phyloP scores from a whole-genome alignment of 2,888 invertebrate species.

The Philhelius pedissequus region DNA sequence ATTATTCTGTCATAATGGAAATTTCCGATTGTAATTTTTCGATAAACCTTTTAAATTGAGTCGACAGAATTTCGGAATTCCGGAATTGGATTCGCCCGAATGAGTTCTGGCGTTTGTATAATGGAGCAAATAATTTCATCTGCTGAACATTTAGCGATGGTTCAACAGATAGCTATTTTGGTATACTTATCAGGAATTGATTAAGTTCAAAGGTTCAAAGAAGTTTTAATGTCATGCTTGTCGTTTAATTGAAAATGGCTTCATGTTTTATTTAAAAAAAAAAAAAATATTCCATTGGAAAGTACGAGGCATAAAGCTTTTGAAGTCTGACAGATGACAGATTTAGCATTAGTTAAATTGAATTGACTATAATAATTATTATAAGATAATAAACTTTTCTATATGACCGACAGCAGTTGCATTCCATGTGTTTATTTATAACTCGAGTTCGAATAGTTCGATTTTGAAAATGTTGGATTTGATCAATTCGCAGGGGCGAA shows the following conservation, averaged over 20 bases:
- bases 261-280: no score
- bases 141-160: constrained; percentile 29
- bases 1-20: constrained; percentile 58
- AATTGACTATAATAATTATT: no score
- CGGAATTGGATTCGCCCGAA: constrained; percentile 44
- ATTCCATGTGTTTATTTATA: no score
- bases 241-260: neutral
- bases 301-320: no score
- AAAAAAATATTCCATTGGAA: no score
- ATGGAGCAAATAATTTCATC: constrained; percentile 57
- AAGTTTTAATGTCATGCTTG: neutral
- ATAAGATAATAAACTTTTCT: no score
- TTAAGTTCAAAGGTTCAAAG: constrained; percentile 25
- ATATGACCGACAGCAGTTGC: no score
- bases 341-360: no score
- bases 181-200: neutral
- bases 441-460: no score
- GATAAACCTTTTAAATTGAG: constrained; percentile 54
- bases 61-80: constrained; percentile 38
- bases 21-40: constrained; percentile 56
- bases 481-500: no score
- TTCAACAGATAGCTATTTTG: constrained; percentile 9
- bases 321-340: no score
- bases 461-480: no score
- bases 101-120: constrained; percentile 19